Evolutionary conservation across 2,888 invertebrate species (phyloP), one percentile per base, ranked within the genome.

Genomic region (Tinea trinotella): DNA sequence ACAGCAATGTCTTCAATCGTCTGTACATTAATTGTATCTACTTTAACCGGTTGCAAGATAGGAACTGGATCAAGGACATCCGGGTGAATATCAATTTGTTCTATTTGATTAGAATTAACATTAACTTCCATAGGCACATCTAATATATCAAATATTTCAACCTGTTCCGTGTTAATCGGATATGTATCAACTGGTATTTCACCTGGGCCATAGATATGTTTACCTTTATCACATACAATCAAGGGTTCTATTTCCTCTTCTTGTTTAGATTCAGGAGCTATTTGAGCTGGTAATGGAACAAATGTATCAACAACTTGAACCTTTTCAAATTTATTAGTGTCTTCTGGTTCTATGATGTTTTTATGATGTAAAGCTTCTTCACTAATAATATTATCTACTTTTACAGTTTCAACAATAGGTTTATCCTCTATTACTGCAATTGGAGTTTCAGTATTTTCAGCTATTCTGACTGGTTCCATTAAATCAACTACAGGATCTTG

Each of bases 261-360:
- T n/a, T n/a, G n/a, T n/a, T n/a, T n/a, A n/a, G n/a, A n/a, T n/a
- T n/a, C n/a, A n/a, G n/a, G n/a, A n/a, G n/a, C n/a, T n/a, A n/a
- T n/a, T n/a, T n/a, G n/a, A n/a, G n/a, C n/a, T 13, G 6, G 12
- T 40, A 40, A 6, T 40, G 40, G 40, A 13, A 15, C 40, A 40
- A 40, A 40, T 40, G 15, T 40, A 13, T 40, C 40, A 40, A 40
- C 40, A 15, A 40, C 13, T 40, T 40, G 40, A 6, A 40, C 40
- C 13, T 13, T 40, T 40, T 40, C 40, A 2, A 15, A 15, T 3
- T 13, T 40, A 13, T 40, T 40, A 3, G 15, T 4, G 7, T 40
- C 40, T 40, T 7, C 7, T 30, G 30, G 7, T 30, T 7, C 30
- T 30, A 30, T 30, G n/a, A n/a, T n/a, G n/a, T n/a, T n/a, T n/a